These are phyloP conservation scores for Halichoeres trimaculatus DNA, from an alignment of 2,113 vertebrate genomes.

Conservation along the genomic window DNA sequence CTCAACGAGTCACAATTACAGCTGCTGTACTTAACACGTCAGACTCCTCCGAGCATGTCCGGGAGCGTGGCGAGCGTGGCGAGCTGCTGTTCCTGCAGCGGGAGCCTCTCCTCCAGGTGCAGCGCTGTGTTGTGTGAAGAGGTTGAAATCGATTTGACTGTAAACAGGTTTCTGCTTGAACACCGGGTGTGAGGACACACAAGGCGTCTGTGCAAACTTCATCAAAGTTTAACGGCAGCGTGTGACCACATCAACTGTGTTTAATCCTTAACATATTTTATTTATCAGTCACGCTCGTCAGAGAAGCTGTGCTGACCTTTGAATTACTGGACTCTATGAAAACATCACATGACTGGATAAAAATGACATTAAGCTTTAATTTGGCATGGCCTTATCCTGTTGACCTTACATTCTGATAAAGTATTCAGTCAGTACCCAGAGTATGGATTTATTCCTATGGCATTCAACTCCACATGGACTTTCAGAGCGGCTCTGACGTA, in stretches of 20 bases:
- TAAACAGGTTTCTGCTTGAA: slow-evolving; percentile 27
- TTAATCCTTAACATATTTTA: slow-evolving; percentile 46
- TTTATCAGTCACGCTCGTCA: slow-evolving; percentile 33
- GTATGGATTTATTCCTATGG: not conserved
- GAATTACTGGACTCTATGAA: slow-evolving; percentile 30
- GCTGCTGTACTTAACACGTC: slow-evolving; percentile 59
- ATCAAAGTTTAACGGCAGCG: slow-evolving; percentile 41
- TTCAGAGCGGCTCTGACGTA: too few species aligned
- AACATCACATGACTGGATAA: slow-evolving; percentile 9
- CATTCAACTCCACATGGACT: not conserved
- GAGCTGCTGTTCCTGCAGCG: slow-evolving; percentile 10
- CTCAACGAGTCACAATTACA: slow-evolving; percentile 71
- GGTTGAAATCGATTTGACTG: slow-evolving; percentile 45
- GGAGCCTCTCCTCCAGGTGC: slow-evolving; percentile 42
- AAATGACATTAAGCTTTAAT: slow-evolving; percentile 24
- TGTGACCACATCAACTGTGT: slow-evolving; percentile 39
- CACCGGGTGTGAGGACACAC: slow-evolving; percentile 21
- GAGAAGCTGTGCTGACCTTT: slow-evolving; percentile 42
- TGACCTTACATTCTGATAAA: slow-evolving; percentile 5
- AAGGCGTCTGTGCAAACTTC: slow-evolving; percentile 33
- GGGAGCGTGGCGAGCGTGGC: slow-evolving; percentile 15
- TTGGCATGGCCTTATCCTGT: not conserved
- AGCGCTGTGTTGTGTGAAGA: slow-evolving; percentile 19
- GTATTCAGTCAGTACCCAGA: not conserved
- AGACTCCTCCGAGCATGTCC: slow-evolving; percentile 45